A percentile compares a stretch with the other conserved stretches of the same genome.
These are phyloP conservation scores for Athene cunicularia DNA, from an alignment of 2,113 vertebrate genomes.

Conservation along the genomic window DNA sequence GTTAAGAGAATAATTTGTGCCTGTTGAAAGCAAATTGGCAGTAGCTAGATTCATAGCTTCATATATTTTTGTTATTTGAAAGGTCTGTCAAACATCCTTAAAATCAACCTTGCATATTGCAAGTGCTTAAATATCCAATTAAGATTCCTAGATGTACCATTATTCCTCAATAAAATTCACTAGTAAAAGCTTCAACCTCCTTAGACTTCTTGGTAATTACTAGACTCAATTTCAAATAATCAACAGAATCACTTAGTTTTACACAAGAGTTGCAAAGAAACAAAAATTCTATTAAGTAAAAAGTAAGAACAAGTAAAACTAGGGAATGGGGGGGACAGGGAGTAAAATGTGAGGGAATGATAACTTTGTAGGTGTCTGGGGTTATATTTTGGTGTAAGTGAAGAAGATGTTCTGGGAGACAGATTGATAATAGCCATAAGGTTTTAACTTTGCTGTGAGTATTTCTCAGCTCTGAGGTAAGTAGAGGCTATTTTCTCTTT, in stretches of 20 bases:
- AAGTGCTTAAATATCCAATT: background rate
- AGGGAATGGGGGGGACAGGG: rapidly evolving
- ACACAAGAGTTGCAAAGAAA: background rate
- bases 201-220: background rate
- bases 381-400: background rate
- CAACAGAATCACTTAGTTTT: background rate
- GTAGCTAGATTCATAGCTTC: background rate
- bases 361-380: background rate
- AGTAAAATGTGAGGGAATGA: background rate
- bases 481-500: background rate
- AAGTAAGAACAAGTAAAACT: background rate
- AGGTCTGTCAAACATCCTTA: background rate
- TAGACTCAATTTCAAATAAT: background rate
- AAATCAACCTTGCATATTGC: background rate
- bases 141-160: background rate
- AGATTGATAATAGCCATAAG: background rate
- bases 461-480: background rate
- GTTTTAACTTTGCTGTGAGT: background rate
- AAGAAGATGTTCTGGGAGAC: background rate
- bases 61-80: background rate
- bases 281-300: background rate
- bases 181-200: background rate
- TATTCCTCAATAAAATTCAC: background rate
- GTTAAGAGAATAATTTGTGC: background rate
- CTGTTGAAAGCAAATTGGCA: background rate